Percentiles rank a stretch among this genome's conserved stretches.
Conservation (phyloP, 35 echinoderm and acorn worm genomes). For the Apostichopus parvimensis region DNA sequence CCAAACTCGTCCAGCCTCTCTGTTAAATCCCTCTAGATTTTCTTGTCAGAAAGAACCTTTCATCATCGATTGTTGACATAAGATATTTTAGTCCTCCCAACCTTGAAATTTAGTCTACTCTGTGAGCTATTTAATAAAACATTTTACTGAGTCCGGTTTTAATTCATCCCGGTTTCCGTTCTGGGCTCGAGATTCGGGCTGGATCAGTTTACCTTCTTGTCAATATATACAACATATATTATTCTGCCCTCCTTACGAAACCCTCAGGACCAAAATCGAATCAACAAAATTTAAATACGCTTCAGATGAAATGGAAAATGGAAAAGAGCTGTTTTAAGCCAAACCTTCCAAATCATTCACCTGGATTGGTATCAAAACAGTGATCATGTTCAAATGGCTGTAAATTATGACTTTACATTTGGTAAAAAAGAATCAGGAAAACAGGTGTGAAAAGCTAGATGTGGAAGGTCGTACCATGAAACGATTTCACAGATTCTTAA, state of each 20-base stretch:
- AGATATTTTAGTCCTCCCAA: no score
- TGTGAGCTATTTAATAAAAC: no score
- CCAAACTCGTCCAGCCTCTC: no score
- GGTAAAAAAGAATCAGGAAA: background rate
- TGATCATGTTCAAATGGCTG: background rate
- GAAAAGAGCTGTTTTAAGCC: background rate
- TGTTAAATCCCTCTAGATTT: no score
- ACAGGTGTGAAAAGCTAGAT: constrained; percentile 16
- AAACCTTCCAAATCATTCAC: background rate
- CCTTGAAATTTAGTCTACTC: no score
- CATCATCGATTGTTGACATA: no score
- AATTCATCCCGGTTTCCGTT: background rate
- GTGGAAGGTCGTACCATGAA: constrained; percentile 2
- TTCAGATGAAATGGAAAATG: background rate
- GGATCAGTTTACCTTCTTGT: no score
- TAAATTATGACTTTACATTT: background rate
- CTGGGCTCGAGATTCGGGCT: background rate
- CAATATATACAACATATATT: no score
- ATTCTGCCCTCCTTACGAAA: no score
- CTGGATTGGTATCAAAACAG: background rate
- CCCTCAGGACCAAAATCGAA: background rate
- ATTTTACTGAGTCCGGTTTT: background rate
- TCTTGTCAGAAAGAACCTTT: no score
- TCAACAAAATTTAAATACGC: background rate
- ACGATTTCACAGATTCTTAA: constrained; percentile 2